These are phyloP conservation scores for Cyprinodon diabolis DNA, from an alignment of 2,797 vertebrate species.

Conservation along the genomic window DNA sequence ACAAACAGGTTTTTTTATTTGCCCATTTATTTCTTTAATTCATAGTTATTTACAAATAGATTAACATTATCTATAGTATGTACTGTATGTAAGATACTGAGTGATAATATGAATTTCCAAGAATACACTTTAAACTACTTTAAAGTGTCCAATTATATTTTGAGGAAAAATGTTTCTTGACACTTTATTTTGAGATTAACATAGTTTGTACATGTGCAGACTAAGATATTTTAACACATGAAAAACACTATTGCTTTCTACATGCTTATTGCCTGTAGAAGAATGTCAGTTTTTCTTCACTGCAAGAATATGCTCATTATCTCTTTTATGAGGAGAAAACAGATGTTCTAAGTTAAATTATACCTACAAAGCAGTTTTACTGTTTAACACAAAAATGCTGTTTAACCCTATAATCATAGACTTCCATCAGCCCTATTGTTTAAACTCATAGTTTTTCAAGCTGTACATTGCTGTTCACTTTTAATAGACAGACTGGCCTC, in stretches of 20 bases:
- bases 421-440: conserved; percentile 9
- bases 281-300: conserved; percentile 37
- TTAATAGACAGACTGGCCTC: conserved; percentile 11
- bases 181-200: too few species aligned
- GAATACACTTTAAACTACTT: too few species aligned
- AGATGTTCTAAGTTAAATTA: conserved; percentile 59
- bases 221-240: background rate
- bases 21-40: too few species aligned
- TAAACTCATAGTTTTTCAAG: conserved; percentile 20
- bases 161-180: too few species aligned
- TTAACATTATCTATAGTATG: too few species aligned
- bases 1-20: too few species aligned
- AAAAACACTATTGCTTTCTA: conserved; percentile 8
- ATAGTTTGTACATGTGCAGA: background rate
- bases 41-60: too few species aligned
- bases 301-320: conserved; percentile 20
- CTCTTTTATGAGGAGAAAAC: conserved; percentile 45
- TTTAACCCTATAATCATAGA: conserved; percentile 17
- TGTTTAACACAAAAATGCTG: conserved; percentile 24
- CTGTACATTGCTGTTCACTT: conserved; percentile 18
- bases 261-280: conserved; percentile 2
- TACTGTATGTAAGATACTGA: too few species aligned
- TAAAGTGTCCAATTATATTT: too few species aligned
- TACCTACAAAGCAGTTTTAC: conserved; percentile 52
- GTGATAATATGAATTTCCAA: too few species aligned